Percentiles rank a stretch among this genome's conserved stretches.
These are phyloP conservation scores for Aplidium turbinatum DNA, from an alignment of 23 tunicate species.

Conservation along the genomic window DNA sequence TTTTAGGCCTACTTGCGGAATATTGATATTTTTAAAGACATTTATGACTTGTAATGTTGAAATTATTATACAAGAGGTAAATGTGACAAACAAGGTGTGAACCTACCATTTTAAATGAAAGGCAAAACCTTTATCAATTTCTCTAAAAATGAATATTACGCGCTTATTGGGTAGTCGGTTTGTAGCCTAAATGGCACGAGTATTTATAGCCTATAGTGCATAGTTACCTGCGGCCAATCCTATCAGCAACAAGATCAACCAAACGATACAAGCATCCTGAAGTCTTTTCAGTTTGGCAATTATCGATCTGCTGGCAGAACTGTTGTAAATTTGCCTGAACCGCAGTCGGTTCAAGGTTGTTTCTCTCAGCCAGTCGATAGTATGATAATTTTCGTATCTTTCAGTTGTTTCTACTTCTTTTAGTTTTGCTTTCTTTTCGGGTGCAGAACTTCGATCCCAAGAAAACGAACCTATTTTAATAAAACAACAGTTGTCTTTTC, in stretches of 20 bases:
- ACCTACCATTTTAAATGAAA: too few species aligned
- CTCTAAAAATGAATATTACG: neutral
- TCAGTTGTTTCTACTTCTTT: conserved; percentile 22
- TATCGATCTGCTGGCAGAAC: conserved; percentile 39
- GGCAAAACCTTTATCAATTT: too few species aligned
- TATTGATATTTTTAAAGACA: too few species aligned
- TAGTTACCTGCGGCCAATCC: conserved; percentile 80
- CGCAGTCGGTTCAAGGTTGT: conserved; percentile 74
- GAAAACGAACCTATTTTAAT: too few species aligned
- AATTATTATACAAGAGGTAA: too few species aligned
- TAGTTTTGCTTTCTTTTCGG: too few species aligned
- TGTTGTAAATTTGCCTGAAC: conserved; percentile 60
- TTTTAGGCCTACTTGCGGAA: neutral
- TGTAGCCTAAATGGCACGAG: neutral
- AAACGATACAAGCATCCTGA: conserved; percentile 83
- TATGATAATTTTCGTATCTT: conserved; percentile 77
- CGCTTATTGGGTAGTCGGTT: neutral
- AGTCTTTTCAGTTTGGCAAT: conserved; percentile 25
- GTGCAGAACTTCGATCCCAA: too few species aligned
- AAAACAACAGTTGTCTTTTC: too few species aligned
- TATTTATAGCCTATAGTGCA: neutral
- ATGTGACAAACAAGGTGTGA: too few species aligned
- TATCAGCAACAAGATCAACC: conserved; percentile 84
- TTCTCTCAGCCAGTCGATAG: conserved; percentile 94
- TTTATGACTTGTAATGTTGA: too few species aligned